phyloP scores from a whole-genome alignment of 2,113 vertebrate genomes.

The Lipophrys pholis region DNA sequence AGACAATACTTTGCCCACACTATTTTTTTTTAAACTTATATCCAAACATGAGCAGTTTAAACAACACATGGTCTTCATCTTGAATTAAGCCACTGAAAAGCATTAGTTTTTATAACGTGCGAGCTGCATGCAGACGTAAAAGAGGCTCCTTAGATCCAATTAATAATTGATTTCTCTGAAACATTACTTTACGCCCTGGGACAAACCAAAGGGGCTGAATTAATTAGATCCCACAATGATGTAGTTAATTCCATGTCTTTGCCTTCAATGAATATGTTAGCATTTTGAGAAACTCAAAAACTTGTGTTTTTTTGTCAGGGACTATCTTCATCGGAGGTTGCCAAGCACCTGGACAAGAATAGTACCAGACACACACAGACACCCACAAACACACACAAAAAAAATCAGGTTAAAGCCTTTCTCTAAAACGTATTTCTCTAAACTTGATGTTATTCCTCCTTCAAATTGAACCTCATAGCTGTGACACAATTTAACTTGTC shows the following conservation, averaged over 20 bases:
- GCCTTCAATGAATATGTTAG: not conserved
- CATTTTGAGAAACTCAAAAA: not conserved
- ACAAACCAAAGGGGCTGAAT: not conserved
- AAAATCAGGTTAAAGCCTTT: no score
- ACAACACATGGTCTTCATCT: not conserved
- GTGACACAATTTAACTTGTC: not conserved
- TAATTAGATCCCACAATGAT: not conserved
- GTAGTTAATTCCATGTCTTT: not conserved
- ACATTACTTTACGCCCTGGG: constrained; percentile 1
- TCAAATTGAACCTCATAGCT: not conserved
- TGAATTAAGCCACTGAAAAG: not conserved
- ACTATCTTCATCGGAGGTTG: not conserved
- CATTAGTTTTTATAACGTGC: no score
- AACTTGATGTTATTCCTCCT: not conserved
- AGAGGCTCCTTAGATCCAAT: constrained; percentile 1
- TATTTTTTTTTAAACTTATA: not conserved
- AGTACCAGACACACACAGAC: not conserved
- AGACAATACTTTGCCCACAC: not conserved
- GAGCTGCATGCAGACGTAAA: not conserved
- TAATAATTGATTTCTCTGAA: constrained; percentile 12
- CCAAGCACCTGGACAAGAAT: not conserved
- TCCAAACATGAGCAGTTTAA: not conserved
- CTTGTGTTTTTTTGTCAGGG: not conserved
- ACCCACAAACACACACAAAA: not conserved
- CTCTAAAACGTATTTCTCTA: not conserved